These are phyloP conservation scores for Cacatua alba DNA, from an alignment of 2,113 vertebrate species.

Conservation along the genomic window DNA sequence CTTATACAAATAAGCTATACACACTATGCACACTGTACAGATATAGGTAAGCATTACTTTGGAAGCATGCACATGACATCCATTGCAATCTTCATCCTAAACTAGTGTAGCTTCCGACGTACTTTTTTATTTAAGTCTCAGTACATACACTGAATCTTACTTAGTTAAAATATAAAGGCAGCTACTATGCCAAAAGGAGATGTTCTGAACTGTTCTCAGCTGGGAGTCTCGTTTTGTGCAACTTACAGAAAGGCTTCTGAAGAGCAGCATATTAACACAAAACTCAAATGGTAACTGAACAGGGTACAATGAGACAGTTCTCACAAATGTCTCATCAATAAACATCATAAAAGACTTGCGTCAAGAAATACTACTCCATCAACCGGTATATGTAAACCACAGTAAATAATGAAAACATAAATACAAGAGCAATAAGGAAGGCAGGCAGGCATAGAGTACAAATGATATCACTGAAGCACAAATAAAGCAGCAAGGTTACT, in stretches of 20 bases:
- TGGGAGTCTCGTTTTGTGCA: not conserved
- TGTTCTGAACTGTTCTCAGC: not conserved
- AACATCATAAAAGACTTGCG: constrained; percentile 32
- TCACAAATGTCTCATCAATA: constrained; percentile 37
- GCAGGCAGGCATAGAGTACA: not conserved
- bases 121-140: not conserved
- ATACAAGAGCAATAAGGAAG: constrained; percentile 43
- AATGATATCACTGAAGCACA: not conserved
- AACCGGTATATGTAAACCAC: not conserved
- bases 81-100: not conserved
- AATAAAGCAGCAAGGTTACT: constrained; percentile 26
- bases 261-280: not conserved
- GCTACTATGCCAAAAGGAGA: not conserved
- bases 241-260: not conserved
- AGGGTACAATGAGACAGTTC: not conserved
- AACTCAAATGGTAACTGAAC: not conserved
- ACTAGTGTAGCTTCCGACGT: not conserved
- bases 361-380: constrained; percentile 16
- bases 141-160: not conserved
- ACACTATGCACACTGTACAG: not conserved
- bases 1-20: not conserved
- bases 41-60: not conserved
- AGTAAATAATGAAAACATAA: constrained; percentile 41
- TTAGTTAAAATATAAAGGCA: not conserved
- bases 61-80: not conserved